A percentile compares a stretch with the other conserved stretches of the same genome.
Conservation (phyloP, 1,140 invertebrate genomes). For the Drosophila santomea region DNA sequence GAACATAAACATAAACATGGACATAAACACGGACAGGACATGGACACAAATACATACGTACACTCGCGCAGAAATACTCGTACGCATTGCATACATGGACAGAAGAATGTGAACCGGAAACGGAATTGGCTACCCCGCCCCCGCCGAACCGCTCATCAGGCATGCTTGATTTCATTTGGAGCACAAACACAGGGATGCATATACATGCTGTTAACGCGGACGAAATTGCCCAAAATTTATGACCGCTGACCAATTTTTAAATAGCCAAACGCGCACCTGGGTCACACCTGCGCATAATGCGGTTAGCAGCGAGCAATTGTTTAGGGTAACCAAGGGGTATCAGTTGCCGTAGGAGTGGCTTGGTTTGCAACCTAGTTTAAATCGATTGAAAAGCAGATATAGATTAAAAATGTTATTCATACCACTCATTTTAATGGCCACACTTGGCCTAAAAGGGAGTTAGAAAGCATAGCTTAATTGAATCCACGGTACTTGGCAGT, state of each 20-base stretch:
- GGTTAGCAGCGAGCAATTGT: constrained; percentile 48
- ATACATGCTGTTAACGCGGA: constrained; percentile 16
- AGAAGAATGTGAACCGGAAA: constrained; percentile 17
- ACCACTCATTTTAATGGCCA: too few relatives aligned
- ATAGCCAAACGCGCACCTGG: constrained; percentile 76
- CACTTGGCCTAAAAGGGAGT: neutral
- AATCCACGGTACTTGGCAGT: neutral
- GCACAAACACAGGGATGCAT: constrained; percentile 25
- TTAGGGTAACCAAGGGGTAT: constrained; percentile 14
- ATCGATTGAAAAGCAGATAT: too few relatives aligned
- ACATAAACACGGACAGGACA: constrained; percentile 41
- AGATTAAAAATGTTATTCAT: too few relatives aligned
- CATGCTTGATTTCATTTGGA: constrained; percentile 55
- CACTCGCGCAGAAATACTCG: too few relatives aligned
- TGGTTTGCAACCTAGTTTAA: too few relatives aligned
- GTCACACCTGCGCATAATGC: constrained; percentile 80
- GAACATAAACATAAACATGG: constrained; percentile 46
- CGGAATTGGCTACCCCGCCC: constrained; percentile 3
- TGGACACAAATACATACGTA: constrained; percentile 9
- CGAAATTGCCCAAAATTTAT: constrained; percentile 61
- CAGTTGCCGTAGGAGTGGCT: too few relatives aligned
- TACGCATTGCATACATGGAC: neutral
- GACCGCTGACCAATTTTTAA: constrained; percentile 77
- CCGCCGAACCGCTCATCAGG: constrained; percentile 7
- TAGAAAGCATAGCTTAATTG: neutral